A percentile compares a stretch with the other conserved stretches of the same genome.
These are phyloP conservation scores for Dorcus parallelipipedus DNA, from an alignment of 2,888 invertebrate genomes.

Conservation along the genomic window DNA sequence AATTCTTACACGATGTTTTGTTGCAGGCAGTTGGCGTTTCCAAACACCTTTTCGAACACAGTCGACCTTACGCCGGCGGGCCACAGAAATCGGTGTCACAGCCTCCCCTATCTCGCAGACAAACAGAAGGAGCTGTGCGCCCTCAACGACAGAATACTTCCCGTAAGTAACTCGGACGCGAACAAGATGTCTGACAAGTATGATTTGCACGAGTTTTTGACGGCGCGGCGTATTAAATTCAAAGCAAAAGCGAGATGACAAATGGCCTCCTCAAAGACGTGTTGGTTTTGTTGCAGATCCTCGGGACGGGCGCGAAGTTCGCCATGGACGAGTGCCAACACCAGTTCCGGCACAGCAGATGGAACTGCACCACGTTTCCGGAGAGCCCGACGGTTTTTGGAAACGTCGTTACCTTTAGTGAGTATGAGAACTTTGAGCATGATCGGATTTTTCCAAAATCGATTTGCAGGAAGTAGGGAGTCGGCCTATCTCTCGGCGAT, in stretches of 20 bases:
- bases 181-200: not conserved
- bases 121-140: conserved; percentile 74
- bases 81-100: conserved; percentile 66
- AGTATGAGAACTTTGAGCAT: conserved; percentile 52
- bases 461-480: conserved; percentile 75
- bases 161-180: conserved; percentile 49
- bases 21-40: conserved; percentile 48
- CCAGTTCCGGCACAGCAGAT: conserved; percentile 81
- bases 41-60: conserved; percentile 40
- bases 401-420: conserved; percentile 78
- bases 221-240: not conserved
- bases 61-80: conserved; percentile 44
- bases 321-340: conserved; percentile 88
- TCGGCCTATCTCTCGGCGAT: conserved; percentile 87
- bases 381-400: conserved; percentile 76
- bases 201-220: not conserved
- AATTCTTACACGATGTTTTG: conserved; percentile 13
- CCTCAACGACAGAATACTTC: conserved; percentile 67
- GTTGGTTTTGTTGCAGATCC: conserved; percentile 58
- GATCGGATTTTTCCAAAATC: not conserved
- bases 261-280: not conserved
- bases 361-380: conserved; percentile 83
- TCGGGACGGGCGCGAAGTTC: conserved; percentile 76
- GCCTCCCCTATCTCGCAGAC: conserved; percentile 66
- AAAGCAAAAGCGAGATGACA: not conserved